Percentiles rank a stretch among this genome's conserved stretches.
These are phyloP conservation scores for Romanogobio albipinnatus DNA, from an alignment of 2,113 vertebrate species.

Conservation along the genomic window DNA sequence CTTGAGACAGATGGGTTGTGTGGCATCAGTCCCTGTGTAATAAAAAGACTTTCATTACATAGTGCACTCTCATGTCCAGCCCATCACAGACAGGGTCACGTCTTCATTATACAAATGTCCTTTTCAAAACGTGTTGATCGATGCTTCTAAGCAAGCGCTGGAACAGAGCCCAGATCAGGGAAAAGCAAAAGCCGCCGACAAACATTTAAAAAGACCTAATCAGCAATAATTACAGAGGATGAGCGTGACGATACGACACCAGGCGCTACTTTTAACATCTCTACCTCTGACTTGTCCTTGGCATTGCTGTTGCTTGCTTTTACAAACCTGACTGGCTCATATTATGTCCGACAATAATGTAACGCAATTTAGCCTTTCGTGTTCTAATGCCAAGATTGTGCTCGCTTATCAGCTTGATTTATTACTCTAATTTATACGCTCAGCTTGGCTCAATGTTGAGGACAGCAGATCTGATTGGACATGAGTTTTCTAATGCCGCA, in stretches of 20 bases:
- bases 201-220: conserved; percentile 6
- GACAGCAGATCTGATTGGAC: conserved; percentile 42
- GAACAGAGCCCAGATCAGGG: conserved; percentile 8
- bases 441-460: conserved; percentile 36
- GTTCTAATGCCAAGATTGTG: conserved; percentile 29
- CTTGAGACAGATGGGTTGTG: conserved; percentile 58
- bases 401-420: conserved; percentile 45
- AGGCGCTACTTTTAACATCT: not conserved
- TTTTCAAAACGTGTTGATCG: conserved; percentile 7
- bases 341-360: not conserved
- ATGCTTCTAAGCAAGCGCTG: conserved; percentile 1
- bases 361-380: not conserved
- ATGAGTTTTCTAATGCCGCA: conserved; percentile 32
- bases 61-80: conserved; percentile 18
- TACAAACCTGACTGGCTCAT: not conserved
- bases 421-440: conserved; percentile 45
- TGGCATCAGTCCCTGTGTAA: conserved; percentile 66
- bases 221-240: conserved; percentile 6
- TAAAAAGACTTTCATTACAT: conserved; percentile 48
- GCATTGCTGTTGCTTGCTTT: not conserved
- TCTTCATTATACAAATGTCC: conserved; percentile 35
- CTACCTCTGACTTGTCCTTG: not conserved
- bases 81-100: conserved; percentile 34
- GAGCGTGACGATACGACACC: not conserved
- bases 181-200: not conserved